A percentile compares a stretch with the other conserved stretches of the same genome.
Conservation (phyloP, 1,140 invertebrate species). For the Pseudomyrmex cubaensis region DNA sequence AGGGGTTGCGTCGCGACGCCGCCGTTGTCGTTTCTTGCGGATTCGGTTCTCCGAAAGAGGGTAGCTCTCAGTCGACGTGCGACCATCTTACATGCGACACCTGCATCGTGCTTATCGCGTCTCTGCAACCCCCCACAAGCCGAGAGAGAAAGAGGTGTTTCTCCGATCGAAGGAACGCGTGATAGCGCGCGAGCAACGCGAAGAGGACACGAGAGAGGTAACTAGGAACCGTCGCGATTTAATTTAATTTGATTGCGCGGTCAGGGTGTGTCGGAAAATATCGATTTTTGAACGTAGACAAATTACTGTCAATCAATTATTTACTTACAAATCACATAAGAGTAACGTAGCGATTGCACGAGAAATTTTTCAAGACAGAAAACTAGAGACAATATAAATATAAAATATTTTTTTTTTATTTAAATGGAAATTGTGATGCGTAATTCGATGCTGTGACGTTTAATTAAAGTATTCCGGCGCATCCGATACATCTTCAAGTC, state of each 20-base stretch:
- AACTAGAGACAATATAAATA: too few species aligned
- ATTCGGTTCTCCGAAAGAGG: slow-evolving; percentile 64
- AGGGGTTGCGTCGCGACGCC: slow-evolving; percentile 72
- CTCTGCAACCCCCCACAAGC: slow-evolving; percentile 9
- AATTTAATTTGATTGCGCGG: background rate
- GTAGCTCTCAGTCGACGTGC: slow-evolving; percentile 78
- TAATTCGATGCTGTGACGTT: background rate
- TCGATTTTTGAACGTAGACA: background rate
- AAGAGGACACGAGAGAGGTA: slow-evolving; percentile 38
- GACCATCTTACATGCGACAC: slow-evolving; percentile 56
- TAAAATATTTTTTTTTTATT: too few species aligned
- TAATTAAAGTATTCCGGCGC: background rate
- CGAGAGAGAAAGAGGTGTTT: slow-evolving; percentile 16
- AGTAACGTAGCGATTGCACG: too few species aligned
- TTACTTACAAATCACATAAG: too few species aligned
- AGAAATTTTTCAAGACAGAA: too few species aligned
- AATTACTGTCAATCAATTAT: background rate
- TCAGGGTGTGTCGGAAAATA: slow-evolving; percentile 36
- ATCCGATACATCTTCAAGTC: background rate
- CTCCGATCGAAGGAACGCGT: slow-evolving; percentile 41
- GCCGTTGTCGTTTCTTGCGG: slow-evolving; percentile 69
- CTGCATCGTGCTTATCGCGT: slow-evolving; percentile 12
- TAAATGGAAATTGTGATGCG: too few species aligned
- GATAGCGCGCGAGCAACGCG: slow-evolving; percentile 19
- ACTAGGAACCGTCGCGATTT: slow-evolving; percentile 15